Base-by-base conservation (phyloP, 2,113 vertebrate genomes). In the Hyla sarda region DNA sequence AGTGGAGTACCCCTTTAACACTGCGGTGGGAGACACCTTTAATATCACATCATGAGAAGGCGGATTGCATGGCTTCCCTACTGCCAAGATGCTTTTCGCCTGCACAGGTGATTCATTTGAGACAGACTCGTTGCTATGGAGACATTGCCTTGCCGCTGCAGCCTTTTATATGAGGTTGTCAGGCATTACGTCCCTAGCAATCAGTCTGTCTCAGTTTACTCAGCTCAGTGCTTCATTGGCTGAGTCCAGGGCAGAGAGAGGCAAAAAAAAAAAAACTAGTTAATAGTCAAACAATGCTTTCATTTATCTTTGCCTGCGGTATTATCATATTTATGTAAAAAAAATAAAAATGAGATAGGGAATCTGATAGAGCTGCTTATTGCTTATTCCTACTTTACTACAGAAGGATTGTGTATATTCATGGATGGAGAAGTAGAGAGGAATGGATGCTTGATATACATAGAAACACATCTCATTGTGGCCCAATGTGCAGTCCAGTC, bases 141-240 rank as follows among this genome's bases (percentile, higher is more conserved):
- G 37, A 71, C 67, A 71, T 71, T 71, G 67, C 32, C 67, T 71
- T 19, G 17, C 67, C 67, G 34, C 34, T 11, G 19, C 67, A 71
- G 34, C 67, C 67, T 41, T 71, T 71, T 71, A 71, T 71, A 71
- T 71, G 19, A 71, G 67, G 67, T 41, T 71, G 67, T 71, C 67
- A 71, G 67, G 67, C 34, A 71, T 71, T 71, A 71, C 8, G 67
- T 71, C 67, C 67, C 67, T 71, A 71, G 67, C 67, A 71, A 71
- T 71, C 32, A 71, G 67, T 71, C 67, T 71, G 67, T 23, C 67
- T 41, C 19, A 41, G 67, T 71, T 71, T 41, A 41, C 67, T 28
- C 67, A 21, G 67, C 67, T 71, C 32, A 71, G 8, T 37, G 67
- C 67, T 41, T 16, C 19, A 71, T 71, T 71, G 67, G 67, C 67